Evolutionary conservation across 2,797 vertebrate genomes (phyloP), one percentile per base, ranked within the genome.

Genomic region (Xiphophorus birchmanni): DNA sequence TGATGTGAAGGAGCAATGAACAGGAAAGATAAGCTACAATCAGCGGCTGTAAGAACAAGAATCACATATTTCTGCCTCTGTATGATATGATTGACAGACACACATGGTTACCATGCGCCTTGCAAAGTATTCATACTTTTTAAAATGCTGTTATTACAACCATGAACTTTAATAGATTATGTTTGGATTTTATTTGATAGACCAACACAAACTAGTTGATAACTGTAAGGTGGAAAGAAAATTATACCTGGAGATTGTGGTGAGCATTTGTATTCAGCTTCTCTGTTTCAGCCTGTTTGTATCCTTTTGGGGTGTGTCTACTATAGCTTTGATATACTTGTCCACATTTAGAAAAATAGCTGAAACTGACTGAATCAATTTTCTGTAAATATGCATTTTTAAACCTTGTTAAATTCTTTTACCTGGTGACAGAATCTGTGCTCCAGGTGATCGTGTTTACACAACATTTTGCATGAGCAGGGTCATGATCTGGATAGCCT

Each of bases 1-100:
- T 44, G 75, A 74, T 80, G 73, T 79, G 73, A 0, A 0, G 63
- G 79, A 32, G 71, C 75, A 45, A 21, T 76, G 23, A 37, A 73
- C 79, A 29, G 65, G 72, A 72, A 76, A 77, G 89, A 87, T 89
- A 69, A 86, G 56, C 63, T 29, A 45, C 67, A 45, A 65, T 73
- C 75, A 78, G 76, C 74, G 77, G 77, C 40, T 71, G 76, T 50
- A 71, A 71, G 23, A 44, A 4, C 40, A 71, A n/a, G 67, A 44
- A 71, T 44, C 2, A 21, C 35, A 44, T n/a, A 26, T 71, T 44
- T 71, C 67, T 71, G 29, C 21, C 74, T 87, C 76, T 87, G 85
- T 84, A 65, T 78, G 79, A 35, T 67, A 2, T 54, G 77, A 87
- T 82, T 78, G 58, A 88, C 79, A 80, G 67, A 12, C 10, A 7